A percentile compares a stretch with the other conserved stretches of the same genome.
phyloP scores from a whole-genome alignment of 1,140 invertebrate genomes.

The Aphelinus certus region DNA sequence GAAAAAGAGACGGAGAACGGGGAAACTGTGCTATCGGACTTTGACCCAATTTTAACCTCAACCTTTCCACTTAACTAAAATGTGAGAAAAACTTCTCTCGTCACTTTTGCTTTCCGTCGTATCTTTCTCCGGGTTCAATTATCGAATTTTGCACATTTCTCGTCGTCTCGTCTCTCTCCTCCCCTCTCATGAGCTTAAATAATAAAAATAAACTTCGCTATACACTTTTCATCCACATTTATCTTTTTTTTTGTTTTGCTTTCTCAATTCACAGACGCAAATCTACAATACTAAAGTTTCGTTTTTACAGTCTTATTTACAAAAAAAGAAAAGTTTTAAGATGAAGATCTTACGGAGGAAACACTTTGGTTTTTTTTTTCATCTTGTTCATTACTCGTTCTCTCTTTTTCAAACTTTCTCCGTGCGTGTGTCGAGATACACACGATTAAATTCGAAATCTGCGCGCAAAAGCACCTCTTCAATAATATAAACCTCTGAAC shows the following conservation, averaged over 20 bases:
- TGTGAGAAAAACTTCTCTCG: no score
- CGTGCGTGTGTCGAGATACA: not conserved
- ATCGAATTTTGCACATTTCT: not conserved
- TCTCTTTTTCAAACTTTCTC: not conserved
- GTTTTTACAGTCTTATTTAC: conserved; percentile 59
- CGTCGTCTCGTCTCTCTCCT: not conserved
- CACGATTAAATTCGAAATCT: not conserved
- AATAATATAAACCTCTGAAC: conserved; percentile 1
- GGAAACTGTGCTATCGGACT: not conserved
- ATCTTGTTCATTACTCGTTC: conserved; percentile 6
- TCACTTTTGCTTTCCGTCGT: no score
- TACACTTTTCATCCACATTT: conserved; percentile 53
- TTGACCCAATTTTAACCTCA: conserved; percentile 5
- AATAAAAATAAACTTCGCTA: conserved; percentile 61
- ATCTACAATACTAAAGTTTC: conserved; percentile 46
- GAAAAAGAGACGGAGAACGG: not conserved
- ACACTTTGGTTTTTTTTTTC: conserved; percentile 34
- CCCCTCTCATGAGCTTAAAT: conserved; percentile 47
- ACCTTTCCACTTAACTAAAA: no score
- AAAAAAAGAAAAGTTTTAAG: conserved; percentile 34
- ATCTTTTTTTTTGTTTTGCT: conserved; percentile 14
- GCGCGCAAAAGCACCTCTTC: not conserved
- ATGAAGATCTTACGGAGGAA: conserved; percentile 27
- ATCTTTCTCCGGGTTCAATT: no score
- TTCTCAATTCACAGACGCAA: conserved; percentile 42